These are phyloP conservation scores for Heterodera schachtii DNA, from an alignment of 1,140 invertebrate species.

Conservation along the genomic window DNA sequence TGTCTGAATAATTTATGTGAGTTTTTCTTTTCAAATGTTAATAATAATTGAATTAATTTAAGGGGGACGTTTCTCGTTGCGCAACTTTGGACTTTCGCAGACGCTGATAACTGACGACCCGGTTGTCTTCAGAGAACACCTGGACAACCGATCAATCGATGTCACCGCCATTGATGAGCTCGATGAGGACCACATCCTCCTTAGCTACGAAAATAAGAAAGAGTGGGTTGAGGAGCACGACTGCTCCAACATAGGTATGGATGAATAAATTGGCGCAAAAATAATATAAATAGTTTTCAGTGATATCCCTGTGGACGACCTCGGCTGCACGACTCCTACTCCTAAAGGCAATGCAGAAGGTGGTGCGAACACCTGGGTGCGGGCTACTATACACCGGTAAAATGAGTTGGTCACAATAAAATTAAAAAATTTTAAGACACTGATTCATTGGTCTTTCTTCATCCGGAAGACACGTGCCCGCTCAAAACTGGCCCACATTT, in stretches of 20 bases:
- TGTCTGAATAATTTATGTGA: too few species aligned
- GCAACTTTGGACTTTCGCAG: conserved; percentile 11
- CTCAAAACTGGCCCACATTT: conserved; percentile 11
- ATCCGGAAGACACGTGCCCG: too few species aligned
- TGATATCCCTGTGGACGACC: conserved; percentile 15
- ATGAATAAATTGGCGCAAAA: too few species aligned
- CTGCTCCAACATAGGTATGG: conserved; percentile 5
- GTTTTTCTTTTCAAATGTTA: neutral
- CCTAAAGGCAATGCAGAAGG: conserved; percentile 2
- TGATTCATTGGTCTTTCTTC: too few species aligned
- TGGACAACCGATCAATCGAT: neutral
- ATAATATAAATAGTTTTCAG: neutral
- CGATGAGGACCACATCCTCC: neutral
- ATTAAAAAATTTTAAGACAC: too few species aligned
- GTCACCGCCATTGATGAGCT: neutral
- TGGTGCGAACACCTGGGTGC: conserved; percentile 5
- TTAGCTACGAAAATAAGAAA: neutral
- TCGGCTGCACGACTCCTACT: neutral
- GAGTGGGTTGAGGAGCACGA: conserved; percentile 9
- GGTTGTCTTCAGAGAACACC: neutral
- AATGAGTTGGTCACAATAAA: too few species aligned
- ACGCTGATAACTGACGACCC: neutral
- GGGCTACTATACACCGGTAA: neutral
- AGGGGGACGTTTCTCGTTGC: conserved; percentile 2
- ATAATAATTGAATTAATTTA: neutral